These are phyloP conservation scores for Tretioscincus oriximinensis DNA, from an alignment of 2,113 vertebrate genomes.

Conservation along the genomic window DNA sequence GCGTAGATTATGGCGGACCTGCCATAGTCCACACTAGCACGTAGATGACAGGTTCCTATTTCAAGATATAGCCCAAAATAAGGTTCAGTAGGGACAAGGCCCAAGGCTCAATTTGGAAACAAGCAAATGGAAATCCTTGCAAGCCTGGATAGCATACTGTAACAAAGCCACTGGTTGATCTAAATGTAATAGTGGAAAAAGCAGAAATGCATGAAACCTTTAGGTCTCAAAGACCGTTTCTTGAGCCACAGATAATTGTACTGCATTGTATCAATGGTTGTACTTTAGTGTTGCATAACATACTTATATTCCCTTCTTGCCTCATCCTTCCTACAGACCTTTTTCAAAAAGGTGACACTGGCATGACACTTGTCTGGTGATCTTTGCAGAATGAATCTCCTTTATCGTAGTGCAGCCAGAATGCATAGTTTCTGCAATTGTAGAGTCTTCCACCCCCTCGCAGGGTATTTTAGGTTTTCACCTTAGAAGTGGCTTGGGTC, in stretches of 20 bases:
- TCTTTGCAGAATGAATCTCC: slow-evolving; percentile 40
- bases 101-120: slow-evolving; percentile 25
- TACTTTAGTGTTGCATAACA: not conserved
- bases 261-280: slow-evolving; percentile 6
- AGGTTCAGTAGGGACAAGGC: no score
- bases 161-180: slow-evolving; percentile 35
- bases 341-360: slow-evolving; percentile 48
- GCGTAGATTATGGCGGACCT: no score
- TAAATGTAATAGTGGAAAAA: not conserved
- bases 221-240: slow-evolving; percentile 10
- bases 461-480: slow-evolving; percentile 68
- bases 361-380: slow-evolving; percentile 23
- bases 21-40: no score
- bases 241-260: not conserved
- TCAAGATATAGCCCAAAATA: no score
- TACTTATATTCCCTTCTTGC: not conserved
- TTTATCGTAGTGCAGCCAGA: slow-evolving; percentile 50
- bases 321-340: slow-evolving; percentile 29
- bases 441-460: slow-evolving; percentile 57
- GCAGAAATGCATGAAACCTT: slow-evolving; percentile 14
- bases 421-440: slow-evolving; percentile 68
- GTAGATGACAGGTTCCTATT: no score
- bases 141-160: slow-evolving; percentile 34
- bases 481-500: slow-evolving; percentile 64
- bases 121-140: slow-evolving; percentile 40